Conservation (phyloP, 2,888 invertebrate genomes). For the Oxystoma pomonae region DNA sequence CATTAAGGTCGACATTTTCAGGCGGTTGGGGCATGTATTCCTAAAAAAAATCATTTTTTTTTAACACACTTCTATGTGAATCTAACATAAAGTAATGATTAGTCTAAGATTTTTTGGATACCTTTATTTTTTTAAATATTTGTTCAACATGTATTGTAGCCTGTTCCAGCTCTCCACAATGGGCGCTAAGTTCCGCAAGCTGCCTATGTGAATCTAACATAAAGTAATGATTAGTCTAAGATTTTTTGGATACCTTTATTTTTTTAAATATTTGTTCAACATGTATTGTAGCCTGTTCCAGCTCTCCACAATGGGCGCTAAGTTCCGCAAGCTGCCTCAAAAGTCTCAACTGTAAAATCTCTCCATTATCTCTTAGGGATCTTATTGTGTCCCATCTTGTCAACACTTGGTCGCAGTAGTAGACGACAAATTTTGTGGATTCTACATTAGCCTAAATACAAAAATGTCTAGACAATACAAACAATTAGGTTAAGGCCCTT, state of each 20-base stretch:
- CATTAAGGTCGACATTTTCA: conserved; percentile 56
- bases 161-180: conserved; percentile 73
- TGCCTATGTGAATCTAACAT: conserved; percentile 60
- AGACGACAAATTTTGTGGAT: conserved; percentile 78
- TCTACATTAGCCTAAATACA: conserved; percentile 72
- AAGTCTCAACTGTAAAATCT: conserved; percentile 70
- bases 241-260: conserved; percentile 58
- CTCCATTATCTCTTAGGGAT: conserved; percentile 53
- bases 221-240: background rate
- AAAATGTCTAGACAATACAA: too few relatives aligned
- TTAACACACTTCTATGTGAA: background rate
- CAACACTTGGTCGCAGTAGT: conserved; percentile 80
- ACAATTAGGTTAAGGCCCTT: too few relatives aligned
- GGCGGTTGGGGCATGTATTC: conserved; percentile 88
- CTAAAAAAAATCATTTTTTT: conserved; percentile 50
- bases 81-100: background rate
- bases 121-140: conserved; percentile 74
- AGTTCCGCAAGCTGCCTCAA: conserved; percentile 86
- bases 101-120: too few relatives aligned
- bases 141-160: conserved; percentile 69
- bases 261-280: conserved; percentile 74
- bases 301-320: conserved; percentile 68
- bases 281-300: conserved; percentile 70
- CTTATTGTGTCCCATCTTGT: conserved; percentile 68
- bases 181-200: conserved; percentile 78